phyloP scores from a whole-genome alignment of 2,888 invertebrate species.

The Drosophila birchii region DNA sequence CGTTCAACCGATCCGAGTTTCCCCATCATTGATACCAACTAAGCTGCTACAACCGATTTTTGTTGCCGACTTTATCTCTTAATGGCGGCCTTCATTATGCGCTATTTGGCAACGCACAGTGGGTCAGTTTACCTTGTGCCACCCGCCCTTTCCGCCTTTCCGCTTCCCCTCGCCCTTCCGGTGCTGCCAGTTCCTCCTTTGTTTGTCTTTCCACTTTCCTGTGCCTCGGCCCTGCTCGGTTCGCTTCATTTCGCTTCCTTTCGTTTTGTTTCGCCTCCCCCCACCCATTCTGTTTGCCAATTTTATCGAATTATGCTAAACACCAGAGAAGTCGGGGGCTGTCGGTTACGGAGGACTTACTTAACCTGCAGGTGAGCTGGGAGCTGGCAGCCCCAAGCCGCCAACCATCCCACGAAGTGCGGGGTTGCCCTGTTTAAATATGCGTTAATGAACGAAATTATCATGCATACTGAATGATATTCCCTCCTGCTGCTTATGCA shows the following conservation, averaged over 20 bases:
- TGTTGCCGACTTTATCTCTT: constrained; percentile 65
- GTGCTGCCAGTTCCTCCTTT: constrained; percentile 24
- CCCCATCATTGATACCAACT: constrained; percentile 45
- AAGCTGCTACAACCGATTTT: constrained; percentile 66
- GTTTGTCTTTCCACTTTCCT: constrained; percentile 50
- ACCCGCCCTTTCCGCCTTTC: constrained; percentile 31
- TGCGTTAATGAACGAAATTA: constrained; percentile 78
- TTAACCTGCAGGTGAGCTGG: constrained; percentile 28
- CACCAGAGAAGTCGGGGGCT: constrained; percentile 28
- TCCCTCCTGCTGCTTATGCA: constrained; percentile 47
- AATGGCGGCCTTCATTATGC: constrained; percentile 70
- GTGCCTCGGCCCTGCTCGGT: constrained; percentile 10
- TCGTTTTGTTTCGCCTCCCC: constrained; percentile 8
- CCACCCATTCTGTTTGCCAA: constrained; percentile 53
- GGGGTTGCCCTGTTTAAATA: constrained; percentile 59
- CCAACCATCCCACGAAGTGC: neutral
- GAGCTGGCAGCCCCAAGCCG: neutral
- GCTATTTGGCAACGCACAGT: constrained; percentile 49
- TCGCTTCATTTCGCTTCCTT: constrained; percentile 35
- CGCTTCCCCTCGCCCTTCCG: constrained; percentile 21
- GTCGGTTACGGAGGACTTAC: constrained; percentile 27
- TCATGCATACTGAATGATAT: constrained; percentile 69
- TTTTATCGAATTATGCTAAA: constrained; percentile 74
- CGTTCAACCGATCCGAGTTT: constrained; percentile 27
- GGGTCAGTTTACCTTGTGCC: constrained; percentile 30